A percentile compares a stretch with the other conserved stretches of the same genome.
These are phyloP conservation scores for Mythimna albipuncta DNA, from an alignment of 2,888 invertebrate genomes.

Conservation along the genomic window DNA sequence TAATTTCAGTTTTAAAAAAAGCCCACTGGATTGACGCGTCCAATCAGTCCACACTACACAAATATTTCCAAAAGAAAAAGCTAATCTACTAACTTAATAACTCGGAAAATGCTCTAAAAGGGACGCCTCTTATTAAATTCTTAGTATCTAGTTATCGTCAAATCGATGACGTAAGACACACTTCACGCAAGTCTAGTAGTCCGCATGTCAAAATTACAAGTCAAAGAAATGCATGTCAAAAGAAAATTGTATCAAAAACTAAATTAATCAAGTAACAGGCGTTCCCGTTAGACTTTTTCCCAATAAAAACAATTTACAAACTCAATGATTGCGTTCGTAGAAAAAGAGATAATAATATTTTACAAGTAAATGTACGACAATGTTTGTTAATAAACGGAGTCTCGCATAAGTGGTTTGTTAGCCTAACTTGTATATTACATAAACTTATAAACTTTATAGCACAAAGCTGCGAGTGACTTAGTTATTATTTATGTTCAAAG, in stretches of 20 bases:
- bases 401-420: constrained; percentile 52
- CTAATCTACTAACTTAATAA: constrained; percentile 78
- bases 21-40: constrained; percentile 68
- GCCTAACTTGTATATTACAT: constrained; percentile 61
- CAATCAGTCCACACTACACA: constrained; percentile 75
- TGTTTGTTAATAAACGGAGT: constrained; percentile 67
- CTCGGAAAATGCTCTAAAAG: constrained; percentile 77
- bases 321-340: constrained; percentile 87
- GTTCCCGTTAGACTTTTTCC: constrained; percentile 76
- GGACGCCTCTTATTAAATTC: constrained; percentile 62
- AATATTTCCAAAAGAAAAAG: constrained; percentile 80
- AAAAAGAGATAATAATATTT: constrained; percentile 82
- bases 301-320: constrained; percentile 85
- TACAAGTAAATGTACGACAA: constrained; percentile 80
- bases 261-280: constrained; percentile 57
- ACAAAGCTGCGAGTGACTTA: constrained; percentile 60
- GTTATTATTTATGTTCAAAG: constrained; percentile 56
- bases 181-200: constrained; percentile 23
- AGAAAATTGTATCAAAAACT: constrained; percentile 62
- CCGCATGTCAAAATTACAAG: constrained; percentile 42
- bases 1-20: constrained; percentile 70
- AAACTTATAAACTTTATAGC: constrained; percentile 55
- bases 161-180: constrained; percentile 34
- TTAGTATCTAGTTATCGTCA: constrained; percentile 59
- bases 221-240: constrained; percentile 51